Evolutionary conservation across 2,797 vertebrate species (phyloP).

Genomic region (Ispidina picta): DNA sequence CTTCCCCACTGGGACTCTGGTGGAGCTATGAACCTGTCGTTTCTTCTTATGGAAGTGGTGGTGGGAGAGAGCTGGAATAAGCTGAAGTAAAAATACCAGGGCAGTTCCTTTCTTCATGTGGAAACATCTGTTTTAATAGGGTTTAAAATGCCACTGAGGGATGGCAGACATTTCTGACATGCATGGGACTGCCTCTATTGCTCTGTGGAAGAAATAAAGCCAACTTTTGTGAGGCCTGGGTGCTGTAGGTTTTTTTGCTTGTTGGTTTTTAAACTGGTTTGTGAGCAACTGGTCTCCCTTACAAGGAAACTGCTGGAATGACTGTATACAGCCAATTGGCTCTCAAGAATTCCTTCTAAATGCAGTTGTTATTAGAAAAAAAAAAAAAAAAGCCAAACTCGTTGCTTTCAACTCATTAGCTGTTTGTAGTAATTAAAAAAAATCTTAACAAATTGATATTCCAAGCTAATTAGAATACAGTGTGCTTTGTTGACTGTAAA

Average conservation of each 20-base stretch:
- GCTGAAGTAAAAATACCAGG: not conserved
- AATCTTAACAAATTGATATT: not conserved
- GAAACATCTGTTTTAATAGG: not conserved
- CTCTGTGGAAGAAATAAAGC: not conserved
- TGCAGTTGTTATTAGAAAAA: not conserved
- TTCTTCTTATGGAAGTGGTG: not conserved
- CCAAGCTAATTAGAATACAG: not conserved
- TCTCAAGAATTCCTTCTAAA: not conserved
- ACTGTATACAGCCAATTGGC: not conserved
- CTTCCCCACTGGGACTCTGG: not conserved
- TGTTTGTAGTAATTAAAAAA: not conserved
- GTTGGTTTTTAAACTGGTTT: not conserved
- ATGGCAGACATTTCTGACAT: not conserved
- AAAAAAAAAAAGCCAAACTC: not conserved
- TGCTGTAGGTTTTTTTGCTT: not conserved
- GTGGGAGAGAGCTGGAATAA: not conserved
- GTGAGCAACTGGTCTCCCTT: not conserved
- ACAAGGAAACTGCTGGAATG: not conserved
- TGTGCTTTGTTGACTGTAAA: not conserved
- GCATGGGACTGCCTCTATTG: not conserved
- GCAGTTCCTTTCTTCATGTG: not conserved
- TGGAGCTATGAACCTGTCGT: not conserved
- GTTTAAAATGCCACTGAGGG: not conserved
- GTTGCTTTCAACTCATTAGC: not conserved
- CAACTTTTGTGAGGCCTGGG: not conserved